Conservation (phyloP, 2,888 invertebrate species). For the Troides oblongomaculatus region DNA sequence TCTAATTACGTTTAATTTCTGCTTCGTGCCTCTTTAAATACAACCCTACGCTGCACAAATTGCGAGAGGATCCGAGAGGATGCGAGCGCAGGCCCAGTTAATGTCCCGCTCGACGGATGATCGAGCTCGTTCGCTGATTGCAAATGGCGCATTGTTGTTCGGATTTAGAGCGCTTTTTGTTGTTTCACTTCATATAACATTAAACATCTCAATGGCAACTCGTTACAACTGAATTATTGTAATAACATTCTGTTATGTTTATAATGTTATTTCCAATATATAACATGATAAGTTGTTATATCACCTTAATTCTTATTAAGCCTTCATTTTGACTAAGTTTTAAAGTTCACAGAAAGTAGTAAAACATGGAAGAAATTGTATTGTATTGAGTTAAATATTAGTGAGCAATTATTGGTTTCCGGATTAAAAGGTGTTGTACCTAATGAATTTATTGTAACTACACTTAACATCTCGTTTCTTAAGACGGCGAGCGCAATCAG, state of each 20-base stretch:
- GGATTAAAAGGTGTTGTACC: too few relatives aligned
- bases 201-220: constrained; percentile 13
- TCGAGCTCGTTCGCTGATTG: constrained; percentile 21
- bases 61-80: constrained; percentile 18
- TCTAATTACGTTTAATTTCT: constrained; percentile 75
- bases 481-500: too few relatives aligned
- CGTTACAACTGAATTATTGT: neutral
- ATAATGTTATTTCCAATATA: neutral
- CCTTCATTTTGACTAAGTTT: too few relatives aligned
- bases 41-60: constrained; percentile 37
- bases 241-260: neutral
- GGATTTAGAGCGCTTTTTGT: constrained; percentile 19
- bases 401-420: too few relatives aligned
- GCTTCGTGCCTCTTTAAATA: constrained; percentile 73
- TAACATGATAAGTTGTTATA: neutral
- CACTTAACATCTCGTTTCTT: too few relatives aligned
- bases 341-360: too few relatives aligned
- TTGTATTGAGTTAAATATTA: too few relatives aligned
- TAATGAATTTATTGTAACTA: too few relatives aligned
- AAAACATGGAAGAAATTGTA: too few relatives aligned
- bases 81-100: constrained; percentile 57
- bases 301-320: too few relatives aligned
- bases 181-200: constrained; percentile 12
- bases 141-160: constrained; percentile 23
- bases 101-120: constrained; percentile 23